These are phyloP conservation scores for Molossus molossus DNA, from an alignment of 2,797 vertebrate species.

Conservation along the genomic window DNA sequence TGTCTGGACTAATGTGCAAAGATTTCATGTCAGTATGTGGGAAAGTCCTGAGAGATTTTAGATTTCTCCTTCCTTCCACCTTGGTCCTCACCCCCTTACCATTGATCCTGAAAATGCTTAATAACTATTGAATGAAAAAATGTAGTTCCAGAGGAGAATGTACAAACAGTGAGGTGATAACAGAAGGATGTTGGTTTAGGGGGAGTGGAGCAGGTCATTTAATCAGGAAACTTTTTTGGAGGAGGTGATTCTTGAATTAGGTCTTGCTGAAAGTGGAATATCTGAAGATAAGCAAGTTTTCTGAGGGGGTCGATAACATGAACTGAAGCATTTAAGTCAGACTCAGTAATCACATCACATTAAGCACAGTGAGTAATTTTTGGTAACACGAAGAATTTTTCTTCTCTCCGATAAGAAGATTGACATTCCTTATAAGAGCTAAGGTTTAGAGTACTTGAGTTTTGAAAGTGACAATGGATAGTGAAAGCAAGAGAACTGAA, in stretches of 20 bases:
- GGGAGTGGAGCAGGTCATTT: conserved; percentile 26
- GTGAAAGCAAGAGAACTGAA: conserved; percentile 17
- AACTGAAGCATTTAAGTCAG: conserved; percentile 51
- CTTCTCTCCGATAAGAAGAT: conserved; percentile 34
- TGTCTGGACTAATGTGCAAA: background rate
- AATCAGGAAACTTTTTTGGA: conserved; percentile 31
- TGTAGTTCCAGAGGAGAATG: background rate
- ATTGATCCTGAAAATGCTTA: background rate
- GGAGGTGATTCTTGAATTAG: conserved; percentile 37
- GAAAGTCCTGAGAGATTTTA: conserved; percentile 24
- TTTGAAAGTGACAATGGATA: background rate
- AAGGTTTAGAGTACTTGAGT: conserved; percentile 56
- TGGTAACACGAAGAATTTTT: conserved; percentile 49
- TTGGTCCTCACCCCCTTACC: background rate
- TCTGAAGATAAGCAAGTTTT: conserved; percentile 59
- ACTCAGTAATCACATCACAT: conserved; percentile 23
- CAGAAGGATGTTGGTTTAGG: background rate
- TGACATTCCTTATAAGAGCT: background rate
- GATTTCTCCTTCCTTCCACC: background rate
- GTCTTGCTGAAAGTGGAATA: background rate
- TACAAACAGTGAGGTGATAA: background rate
- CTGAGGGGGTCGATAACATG: background rate
- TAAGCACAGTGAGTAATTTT: conserved; percentile 35
- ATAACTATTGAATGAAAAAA: conserved; percentile 54
- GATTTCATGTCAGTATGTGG: conserved; percentile 20